These are phyloP conservation scores for Ellobius talpinus DNA, from an alignment of 2,113 vertebrate genomes.

Conservation along the genomic window DNA sequence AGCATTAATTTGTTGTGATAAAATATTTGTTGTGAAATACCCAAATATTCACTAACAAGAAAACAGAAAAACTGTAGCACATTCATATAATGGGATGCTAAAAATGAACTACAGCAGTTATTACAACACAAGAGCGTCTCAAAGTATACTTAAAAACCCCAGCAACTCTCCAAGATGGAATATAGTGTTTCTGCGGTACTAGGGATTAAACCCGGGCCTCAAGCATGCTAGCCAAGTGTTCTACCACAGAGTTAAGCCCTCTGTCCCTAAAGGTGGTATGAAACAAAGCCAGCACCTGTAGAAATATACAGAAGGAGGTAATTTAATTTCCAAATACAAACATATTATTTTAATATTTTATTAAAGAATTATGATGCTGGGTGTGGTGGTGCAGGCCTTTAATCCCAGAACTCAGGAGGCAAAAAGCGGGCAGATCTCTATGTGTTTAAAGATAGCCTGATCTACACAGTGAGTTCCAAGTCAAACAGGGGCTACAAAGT, in stretches of 20 bases:
- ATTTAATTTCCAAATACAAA: background rate
- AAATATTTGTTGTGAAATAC: background rate
- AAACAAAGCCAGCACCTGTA: conserved; percentile 27
- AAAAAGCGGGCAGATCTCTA: background rate
- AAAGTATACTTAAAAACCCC: background rate
- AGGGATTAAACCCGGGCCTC: background rate
- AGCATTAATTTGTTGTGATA: conserved; percentile 11
- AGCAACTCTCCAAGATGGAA: background rate
- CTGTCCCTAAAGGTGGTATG: background rate
- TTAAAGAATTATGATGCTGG: background rate
- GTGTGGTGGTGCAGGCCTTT: background rate
- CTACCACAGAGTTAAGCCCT: background rate
- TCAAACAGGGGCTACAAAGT: background rate
- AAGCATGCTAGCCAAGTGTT: background rate
- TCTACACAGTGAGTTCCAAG: background rate
- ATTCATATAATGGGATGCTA: background rate
- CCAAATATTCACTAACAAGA: background rate
- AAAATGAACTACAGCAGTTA: background rate
- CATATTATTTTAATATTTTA: background rate
- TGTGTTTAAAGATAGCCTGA: background rate
- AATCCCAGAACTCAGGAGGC: background rate
- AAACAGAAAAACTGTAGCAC: background rate
- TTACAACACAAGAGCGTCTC: background rate
- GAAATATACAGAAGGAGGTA: background rate
- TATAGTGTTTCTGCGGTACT: background rate